A percentile compares a stretch with the other conserved stretches of the same genome.
Conservation (phyloP, 2,797 vertebrate species). For the Psittacula echo region DNA sequence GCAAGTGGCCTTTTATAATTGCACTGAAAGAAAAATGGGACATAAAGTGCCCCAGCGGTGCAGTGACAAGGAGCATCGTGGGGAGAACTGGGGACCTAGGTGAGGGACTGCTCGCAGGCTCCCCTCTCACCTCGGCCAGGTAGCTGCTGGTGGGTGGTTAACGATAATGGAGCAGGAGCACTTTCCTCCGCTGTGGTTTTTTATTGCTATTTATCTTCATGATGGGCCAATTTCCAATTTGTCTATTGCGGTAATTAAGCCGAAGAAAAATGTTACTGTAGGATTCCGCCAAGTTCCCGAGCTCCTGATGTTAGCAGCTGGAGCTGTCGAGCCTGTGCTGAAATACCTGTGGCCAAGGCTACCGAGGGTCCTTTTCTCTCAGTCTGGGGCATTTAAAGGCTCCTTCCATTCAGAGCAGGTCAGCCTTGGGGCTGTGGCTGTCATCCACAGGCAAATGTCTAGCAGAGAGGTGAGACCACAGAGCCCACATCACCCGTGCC, state of each 20-base stretch:
- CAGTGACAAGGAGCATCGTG: slow-evolving; percentile 56
- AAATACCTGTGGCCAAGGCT: not conserved
- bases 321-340: not conserved
- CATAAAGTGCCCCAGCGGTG: slow-evolving; percentile 59
- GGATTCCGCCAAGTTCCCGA: slow-evolving; percentile 31
- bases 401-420: fast-evolving
- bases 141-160: slow-evolving; percentile 74
- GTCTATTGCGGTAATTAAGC: slow-evolving; percentile 75
- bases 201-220: slow-evolving; percentile 77
- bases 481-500: not conserved
- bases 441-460: not conserved
- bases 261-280: slow-evolving; percentile 72
- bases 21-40: slow-evolving; percentile 69
- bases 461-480: not conserved
- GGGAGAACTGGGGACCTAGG: slow-evolving; percentile 40
- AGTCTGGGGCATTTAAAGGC: not conserved
- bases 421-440: not conserved
- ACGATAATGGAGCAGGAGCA: slow-evolving; percentile 76
- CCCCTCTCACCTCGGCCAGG: slow-evolving; percentile 73
- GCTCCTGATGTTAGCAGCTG: slow-evolving; percentile 16
- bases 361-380: not conserved
- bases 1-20: slow-evolving; percentile 77
- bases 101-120: slow-evolving; percentile 51
- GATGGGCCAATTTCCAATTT: slow-evolving; percentile 74
- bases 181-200: slow-evolving; percentile 61